These are phyloP conservation scores for Poicephalus meyeri DNA, from an alignment of 2,113 vertebrate genomes.

Conservation along the genomic window DNA sequence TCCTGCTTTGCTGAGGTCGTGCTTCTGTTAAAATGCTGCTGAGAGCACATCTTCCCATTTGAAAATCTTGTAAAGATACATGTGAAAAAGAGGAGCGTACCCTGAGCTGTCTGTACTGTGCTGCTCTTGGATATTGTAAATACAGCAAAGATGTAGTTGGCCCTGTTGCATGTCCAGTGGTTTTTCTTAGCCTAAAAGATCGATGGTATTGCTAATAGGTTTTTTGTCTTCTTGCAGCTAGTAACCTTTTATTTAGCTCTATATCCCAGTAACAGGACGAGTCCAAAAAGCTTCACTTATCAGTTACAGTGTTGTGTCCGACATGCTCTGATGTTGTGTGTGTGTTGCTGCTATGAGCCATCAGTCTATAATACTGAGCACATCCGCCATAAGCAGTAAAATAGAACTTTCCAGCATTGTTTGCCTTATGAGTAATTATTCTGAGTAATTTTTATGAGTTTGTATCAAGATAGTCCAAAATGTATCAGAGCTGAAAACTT, in stretches of 20 bases:
- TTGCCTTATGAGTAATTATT: not conserved
- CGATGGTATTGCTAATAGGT: no score
- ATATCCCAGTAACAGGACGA: not conserved
- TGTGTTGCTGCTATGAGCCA: not conserved
- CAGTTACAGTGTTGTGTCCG: no score
- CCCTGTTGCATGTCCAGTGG: not conserved
- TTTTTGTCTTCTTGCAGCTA: not conserved
- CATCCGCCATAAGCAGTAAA: not conserved
- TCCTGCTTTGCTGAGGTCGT: not conserved
- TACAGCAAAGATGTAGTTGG: not conserved
- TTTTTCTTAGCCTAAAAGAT: not conserved
- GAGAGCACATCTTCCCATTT: not conserved
- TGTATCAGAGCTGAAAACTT: not conserved
- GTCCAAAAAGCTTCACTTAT: not conserved
- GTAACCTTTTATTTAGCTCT: not conserved
- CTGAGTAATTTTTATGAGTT: not conserved
- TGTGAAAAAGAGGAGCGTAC: not conserved
- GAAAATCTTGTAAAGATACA: accelerated
- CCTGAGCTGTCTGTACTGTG: not conserved
- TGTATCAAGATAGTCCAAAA: not conserved
- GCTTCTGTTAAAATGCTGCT: not conserved
- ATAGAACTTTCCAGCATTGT: not conserved
- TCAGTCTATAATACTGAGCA: not conserved
- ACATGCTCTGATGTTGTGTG: not conserved
- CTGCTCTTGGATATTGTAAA: not conserved